Evolutionary conservation across 1,140 invertebrate genomes (phyloP).

Genomic region (Anoplolepis gracilipes): DNA sequence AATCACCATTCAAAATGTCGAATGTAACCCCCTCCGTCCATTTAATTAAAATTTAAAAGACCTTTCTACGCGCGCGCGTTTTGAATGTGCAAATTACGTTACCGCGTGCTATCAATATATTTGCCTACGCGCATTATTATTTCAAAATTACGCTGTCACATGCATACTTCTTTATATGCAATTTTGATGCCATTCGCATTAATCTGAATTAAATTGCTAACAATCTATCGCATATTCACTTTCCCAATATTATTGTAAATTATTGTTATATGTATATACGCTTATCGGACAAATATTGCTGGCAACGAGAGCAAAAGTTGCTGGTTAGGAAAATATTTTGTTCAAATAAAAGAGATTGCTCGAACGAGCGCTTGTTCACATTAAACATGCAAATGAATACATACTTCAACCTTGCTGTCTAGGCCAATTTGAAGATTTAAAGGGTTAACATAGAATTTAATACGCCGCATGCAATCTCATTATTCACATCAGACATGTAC

Average conservation of each 20-base stretch:
- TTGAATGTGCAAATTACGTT: slow-evolving; percentile 23
- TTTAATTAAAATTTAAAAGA: slow-evolving; percentile 46
- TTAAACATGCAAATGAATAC: slow-evolving; percentile 39
- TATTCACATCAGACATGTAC: slow-evolving; percentile 4
- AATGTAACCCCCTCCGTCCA: not conserved
- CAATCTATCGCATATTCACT: slow-evolving; percentile 6
- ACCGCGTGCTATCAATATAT: slow-evolving; percentile 17
- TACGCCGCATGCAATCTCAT: slow-evolving; percentile 2
- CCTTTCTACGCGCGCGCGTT: not conserved
- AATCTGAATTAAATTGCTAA: slow-evolving; percentile 19
- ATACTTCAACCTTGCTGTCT: slow-evolving; percentile 22
- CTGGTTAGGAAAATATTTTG: slow-evolving; percentile 4
- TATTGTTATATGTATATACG: not conserved
- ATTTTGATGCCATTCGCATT: not conserved
- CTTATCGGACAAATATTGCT: not conserved
- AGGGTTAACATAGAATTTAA: slow-evolving; percentile 19
- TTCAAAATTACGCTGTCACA: slow-evolving; percentile 8
- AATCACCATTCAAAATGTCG: not conserved
- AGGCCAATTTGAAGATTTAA: slow-evolving; percentile 25
- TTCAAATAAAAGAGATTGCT: slow-evolving; percentile 15
- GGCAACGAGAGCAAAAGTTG: not conserved
- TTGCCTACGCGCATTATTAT: slow-evolving; percentile 16
- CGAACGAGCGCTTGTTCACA: not conserved
- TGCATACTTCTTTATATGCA: slow-evolving; percentile 3
- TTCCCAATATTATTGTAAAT: not conserved